Evolutionary conservation across 2,797 vertebrate genomes (phyloP), one percentile per base, ranked within the genome.

Genomic region (Rhynchotus rufescens): DNA sequence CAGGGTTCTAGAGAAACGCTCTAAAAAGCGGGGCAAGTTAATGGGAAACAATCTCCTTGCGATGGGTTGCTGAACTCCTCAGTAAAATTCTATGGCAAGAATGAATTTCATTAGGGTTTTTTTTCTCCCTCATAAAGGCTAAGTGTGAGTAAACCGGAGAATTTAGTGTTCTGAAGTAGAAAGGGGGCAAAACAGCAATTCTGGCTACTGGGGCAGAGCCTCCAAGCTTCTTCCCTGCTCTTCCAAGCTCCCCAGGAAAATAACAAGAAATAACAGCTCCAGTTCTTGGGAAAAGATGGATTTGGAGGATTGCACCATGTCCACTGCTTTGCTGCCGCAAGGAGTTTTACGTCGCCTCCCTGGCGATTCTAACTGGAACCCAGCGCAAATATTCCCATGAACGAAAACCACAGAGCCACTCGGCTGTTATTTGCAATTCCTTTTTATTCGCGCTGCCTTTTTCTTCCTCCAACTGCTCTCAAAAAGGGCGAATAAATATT

Each of bases 401-500:
- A 89, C 85, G 95, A 83, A 85, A 94, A 62, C 79, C 13, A 38
- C 3, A 0, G 5, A 90, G 66, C 59, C 68, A 32, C 94, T 80
- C 74, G 0, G 0, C 81, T 80, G 79, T 45, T 69, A 74, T 95
- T 96, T 93, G 89, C 90, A 84, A 91, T 96, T 93, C 81, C 86
- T 95, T 91, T 91, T 86, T 86, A 34, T 93, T 88, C 84, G 26
- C 4, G 0, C 56, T 1, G 42, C 59, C 90, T 91, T 88, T 91
- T 91, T 80, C 90, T 90, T 72, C 79, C 90, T 60, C 51, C 78
- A 81, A 72, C 61, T 52, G 72, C 86, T 93, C 69, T 20, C 84
- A 89, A 69, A 93, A 93, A 95, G 90, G 86, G 76, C 7, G 1
- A 92, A 95, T 92, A 96, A 90, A 95, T 95, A 94, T 79, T 94